phyloP scores from a whole-genome alignment of 2,888 invertebrate genomes.

The Marronus borbonicus region DNA sequence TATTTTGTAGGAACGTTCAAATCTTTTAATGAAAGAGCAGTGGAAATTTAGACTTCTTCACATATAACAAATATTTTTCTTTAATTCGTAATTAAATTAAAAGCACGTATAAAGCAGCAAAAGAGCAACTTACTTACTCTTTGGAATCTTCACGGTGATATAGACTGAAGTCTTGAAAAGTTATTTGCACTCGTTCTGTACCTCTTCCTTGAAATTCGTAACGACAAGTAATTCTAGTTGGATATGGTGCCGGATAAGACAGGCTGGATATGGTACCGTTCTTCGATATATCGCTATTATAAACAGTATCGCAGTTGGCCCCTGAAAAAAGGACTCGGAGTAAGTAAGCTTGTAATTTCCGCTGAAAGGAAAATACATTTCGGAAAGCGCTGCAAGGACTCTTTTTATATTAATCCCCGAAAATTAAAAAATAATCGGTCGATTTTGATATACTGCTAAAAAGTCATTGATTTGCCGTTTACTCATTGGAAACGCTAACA shows the following conservation, averaged over 20 bases:
- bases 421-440: too few species aligned
- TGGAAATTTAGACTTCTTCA: too few species aligned
- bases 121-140: slow-evolving; percentile 73
- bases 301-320: slow-evolving; percentile 84
- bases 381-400: too few species aligned
- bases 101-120: background rate
- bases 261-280: slow-evolving; percentile 90
- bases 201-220: slow-evolving; percentile 92
- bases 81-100: background rate
- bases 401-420: too few species aligned
- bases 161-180: slow-evolving; percentile 88
- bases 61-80: too few species aligned
- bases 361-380: too few species aligned
- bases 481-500: background rate
- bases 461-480: slow-evolving; percentile 1
- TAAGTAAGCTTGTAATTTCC: too few species aligned
- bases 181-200: slow-evolving; percentile 88
- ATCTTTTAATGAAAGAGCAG: too few species aligned
- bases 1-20: too few species aligned
- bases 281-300: slow-evolving; percentile 85
- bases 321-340: slow-evolving; percentile 71
- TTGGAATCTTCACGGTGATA: slow-evolving; percentile 75
- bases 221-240: slow-evolving; percentile 85
- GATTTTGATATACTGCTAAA: background rate
- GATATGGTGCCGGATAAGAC: slow-evolving; percentile 88